Evolutionary conservation across 2,797 vertebrate species (phyloP).

Genomic region (Cheirogaleus major): DNA sequence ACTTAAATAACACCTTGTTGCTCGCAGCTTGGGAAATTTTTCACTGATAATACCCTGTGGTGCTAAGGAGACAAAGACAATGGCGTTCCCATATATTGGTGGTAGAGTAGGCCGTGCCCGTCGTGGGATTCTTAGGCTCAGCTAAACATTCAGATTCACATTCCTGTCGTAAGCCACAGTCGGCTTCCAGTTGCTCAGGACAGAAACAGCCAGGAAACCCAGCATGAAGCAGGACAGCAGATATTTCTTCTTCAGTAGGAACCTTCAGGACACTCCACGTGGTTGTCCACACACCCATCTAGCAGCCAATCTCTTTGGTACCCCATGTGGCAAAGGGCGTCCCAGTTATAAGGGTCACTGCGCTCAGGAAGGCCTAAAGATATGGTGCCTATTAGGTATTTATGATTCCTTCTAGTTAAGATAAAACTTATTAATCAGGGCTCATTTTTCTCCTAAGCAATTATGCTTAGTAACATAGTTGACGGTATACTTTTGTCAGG

Average conservation of each 20-base stretch:
- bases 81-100: background rate
- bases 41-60: background rate
- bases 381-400: background rate
- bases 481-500: background rate
- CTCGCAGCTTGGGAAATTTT: background rate
- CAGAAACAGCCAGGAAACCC: accelerated
- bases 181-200: background rate
- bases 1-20: background rate
- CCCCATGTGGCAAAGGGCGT: background rate
- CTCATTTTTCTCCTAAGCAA: background rate
- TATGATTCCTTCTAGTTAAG: background rate
- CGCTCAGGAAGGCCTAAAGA: background rate
- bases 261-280: accelerated
- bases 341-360: background rate
- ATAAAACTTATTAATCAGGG: background rate
- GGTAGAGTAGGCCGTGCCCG: background rate
- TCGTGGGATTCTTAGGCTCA: background rate
- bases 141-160: background rate
- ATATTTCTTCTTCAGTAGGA: background rate
- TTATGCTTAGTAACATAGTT: background rate
- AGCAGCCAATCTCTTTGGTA: background rate
- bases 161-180: accelerated
- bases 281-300: background rate
- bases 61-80: background rate
- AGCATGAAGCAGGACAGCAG: background rate